phyloP scores from a whole-genome alignment of 2,888 invertebrate species.

The Ferdinandea cuprea region DNA sequence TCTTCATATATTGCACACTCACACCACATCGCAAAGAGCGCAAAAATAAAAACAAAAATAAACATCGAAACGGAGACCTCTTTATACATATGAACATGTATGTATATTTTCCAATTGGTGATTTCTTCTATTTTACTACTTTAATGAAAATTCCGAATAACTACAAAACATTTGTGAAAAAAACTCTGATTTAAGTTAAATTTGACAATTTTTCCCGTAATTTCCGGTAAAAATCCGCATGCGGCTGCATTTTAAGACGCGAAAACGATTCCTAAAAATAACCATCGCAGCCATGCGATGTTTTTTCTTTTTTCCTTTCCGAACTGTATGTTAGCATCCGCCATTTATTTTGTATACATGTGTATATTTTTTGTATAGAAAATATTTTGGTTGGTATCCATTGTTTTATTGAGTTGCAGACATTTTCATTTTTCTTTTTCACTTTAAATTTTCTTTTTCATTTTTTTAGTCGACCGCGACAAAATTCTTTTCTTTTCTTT shows the following conservation, averaged over 20 bases:
- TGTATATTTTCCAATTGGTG: slow-evolving; percentile 31
- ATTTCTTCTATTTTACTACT: neutral
- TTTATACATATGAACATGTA: too few species aligned
- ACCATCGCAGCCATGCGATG: slow-evolving; percentile 40
- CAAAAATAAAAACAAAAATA: slow-evolving; percentile 70
- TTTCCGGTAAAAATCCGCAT: neutral
- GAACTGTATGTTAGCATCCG: slow-evolving; percentile 40
- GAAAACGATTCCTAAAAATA: slow-evolving; percentile 19
- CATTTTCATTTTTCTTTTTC: slow-evolving; percentile 31
- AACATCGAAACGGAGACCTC: slow-evolving; percentile 37
- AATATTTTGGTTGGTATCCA: slow-evolving; percentile 69
- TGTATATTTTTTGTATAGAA: slow-evolving; percentile 47
- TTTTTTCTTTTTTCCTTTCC: slow-evolving; percentile 46
- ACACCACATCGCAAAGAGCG: slow-evolving; percentile 13
- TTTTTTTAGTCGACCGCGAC: slow-evolving; percentile 9
- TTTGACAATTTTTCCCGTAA: neutral
- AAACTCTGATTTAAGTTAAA: neutral
- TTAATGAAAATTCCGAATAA: neutral
- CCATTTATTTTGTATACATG: slow-evolving; percentile 68
- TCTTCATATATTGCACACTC: slow-evolving; percentile 21
- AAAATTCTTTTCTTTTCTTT: neutral
- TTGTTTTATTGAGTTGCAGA: slow-evolving; percentile 56
- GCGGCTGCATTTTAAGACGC: slow-evolving; percentile 2
- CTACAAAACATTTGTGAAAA: too few species aligned
- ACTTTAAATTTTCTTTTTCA: neutral